Base-by-base conservation (phyloP, 2,797 vertebrate species). In the Argyrosomus regius region DNA sequence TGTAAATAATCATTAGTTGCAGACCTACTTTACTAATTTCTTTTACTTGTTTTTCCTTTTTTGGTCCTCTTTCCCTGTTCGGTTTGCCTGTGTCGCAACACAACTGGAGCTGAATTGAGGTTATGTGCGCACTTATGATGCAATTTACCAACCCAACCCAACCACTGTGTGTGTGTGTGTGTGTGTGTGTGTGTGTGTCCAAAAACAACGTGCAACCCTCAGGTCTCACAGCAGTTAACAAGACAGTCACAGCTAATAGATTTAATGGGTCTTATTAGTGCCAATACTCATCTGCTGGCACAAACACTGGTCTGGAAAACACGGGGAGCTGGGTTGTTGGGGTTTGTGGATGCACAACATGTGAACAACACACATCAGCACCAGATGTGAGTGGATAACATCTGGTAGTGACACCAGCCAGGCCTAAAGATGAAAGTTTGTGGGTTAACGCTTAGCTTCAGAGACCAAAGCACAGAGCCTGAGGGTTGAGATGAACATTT, bases 311-410 rank as follows among this genome's bases (percentile, higher is more conserved):
- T 18, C 49, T 53, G 26, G 31, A 62, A 35, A 54, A 79, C 70
- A 90, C 43, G 76, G 72, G 69, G 50, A n/a, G 18, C 18, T 43
- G 52, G 53, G 52, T 79, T 75, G 39, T 81, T 50, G 26, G 48
- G 48, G 16, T 65, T 59, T 77, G 24, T 54, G 48, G 11, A 35
- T 72, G 67, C 57, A 57, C 49, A 73, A 49, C 45, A 71, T 50
- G 54, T 62, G 56, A 82, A 60, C 43, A 72, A 74, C 66, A 35
- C 26, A 49, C 22, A 82, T 56, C 41, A 52, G 17, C n/a, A 26
- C 67, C 78, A 81, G 80, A 84, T 87, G 80, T 78, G 56, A 75
- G 50, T 54, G 48, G 43, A 20, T 43, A 81, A 67, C 80, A 88
- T 85, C 72, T 90, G 81, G 75, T 3, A 17, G 72, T 64, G 57